Base-by-base conservation (phyloP, 2,888 invertebrate species). In the Hemicrepidius hirtus region DNA sequence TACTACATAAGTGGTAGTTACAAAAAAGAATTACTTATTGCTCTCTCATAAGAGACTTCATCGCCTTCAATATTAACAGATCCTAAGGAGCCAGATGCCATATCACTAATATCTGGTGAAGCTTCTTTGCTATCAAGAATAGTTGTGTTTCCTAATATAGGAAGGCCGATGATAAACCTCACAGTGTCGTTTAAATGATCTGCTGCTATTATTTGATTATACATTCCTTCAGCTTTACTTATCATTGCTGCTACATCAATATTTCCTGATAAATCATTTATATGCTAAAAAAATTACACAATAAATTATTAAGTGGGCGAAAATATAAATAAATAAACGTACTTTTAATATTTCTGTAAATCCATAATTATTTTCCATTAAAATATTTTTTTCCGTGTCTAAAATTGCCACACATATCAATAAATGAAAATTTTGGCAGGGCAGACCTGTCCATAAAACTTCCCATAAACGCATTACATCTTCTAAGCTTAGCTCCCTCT, bases 331-430 rank as follows among this genome's bases (percentile, higher is more conserved):
- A 13, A 18, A 1, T 5, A 2, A 4, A 16, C 83, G 86, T 86
- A 95, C 96, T 89, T 97, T 97, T 35, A 98, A 87, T 83, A 98
- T 98, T 88, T 99, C 99, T 7, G 96, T 98, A 84, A 99, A 96
- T 68, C 97, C 98, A 86, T 95, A 98, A 81, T 94, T 92, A 85
- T 94, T 95, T 80, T 94, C 94, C 82, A 98, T 97, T n/a, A 99
- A 90, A 20, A 92, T 90, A 73, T 92, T 90, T 80, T 95, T 95
- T 85, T 99, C 96, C 5, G 93, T 91, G 80, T 97, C 97, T 68
- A 99, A 89, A 84, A 99, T 96, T 65, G 98, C 97, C 70, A 96
- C 92, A 83, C 96, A 95, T 65, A 99, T 89, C n/a, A 99, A 87
- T 60, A 99, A 88, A 85, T 98, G 97, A 86, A 98, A 99, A 87